Evolutionary conservation across 1,140 invertebrate species (phyloP), one percentile per base, ranked within the genome.

Genomic region (Drosophila pruinosa): DNA sequence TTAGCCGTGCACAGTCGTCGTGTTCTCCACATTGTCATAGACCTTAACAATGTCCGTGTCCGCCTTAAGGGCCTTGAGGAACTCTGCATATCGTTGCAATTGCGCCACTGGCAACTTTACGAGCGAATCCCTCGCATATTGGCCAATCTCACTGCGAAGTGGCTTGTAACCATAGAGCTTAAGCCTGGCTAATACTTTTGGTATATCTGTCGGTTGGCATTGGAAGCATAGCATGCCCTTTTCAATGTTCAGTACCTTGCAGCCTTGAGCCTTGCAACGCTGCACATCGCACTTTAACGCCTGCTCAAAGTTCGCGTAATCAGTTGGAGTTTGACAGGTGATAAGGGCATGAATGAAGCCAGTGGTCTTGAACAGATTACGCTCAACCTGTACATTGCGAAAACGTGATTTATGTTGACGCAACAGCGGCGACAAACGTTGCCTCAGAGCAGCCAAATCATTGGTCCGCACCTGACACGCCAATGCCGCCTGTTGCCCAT

Each of bases 1-100:
- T 28, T 12, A 45, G 26, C 28, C 24, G 21, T 26, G 28, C 15
- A 41, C 7, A 12, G 21, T 1, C 10, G 26, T 1, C 10, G 14
- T 21, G 5, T 62, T 14, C 1, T 22, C 45, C 31, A 90, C 75
- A 80, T 90, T 90, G 62, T 86, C 89, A 53, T 76, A 89, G 47
- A 90, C 47, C 17, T 74, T 75, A 2, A 82, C 68, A 12, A 90
- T 38, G 39, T 82, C 82, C 14, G 26, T 26, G 45, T 74, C 61
- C 22, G 52, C 22, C 10, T 58, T 22, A 3, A 88, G 24, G 7
- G 15, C 15, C n/a, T 39, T 52, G 6, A 75, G 34, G 31, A 86
- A 88, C 10, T 72, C 41, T 26, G 38, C n/a, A 61, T 78, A 75
- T 8, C 48, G 34, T 12, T 28, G 36, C 28, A 63, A 31, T 21